Evolutionary conservation across 2,888 invertebrate species (phyloP).

Genomic region (Gymnocheta viridis): DNA sequence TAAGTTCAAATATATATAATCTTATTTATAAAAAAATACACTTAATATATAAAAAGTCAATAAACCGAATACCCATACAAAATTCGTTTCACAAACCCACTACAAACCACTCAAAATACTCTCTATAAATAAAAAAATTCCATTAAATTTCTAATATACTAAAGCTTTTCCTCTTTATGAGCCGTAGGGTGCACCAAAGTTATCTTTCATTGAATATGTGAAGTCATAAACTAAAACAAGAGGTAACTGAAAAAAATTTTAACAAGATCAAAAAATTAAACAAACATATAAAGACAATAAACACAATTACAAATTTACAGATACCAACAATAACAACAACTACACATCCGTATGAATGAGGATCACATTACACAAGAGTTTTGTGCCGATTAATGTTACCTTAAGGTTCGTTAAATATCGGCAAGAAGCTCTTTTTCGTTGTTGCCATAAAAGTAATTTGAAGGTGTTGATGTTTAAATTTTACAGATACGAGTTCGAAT

Average conservation of each 20-base stretch:
- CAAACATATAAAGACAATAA: not conserved
- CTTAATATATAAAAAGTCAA: no score
- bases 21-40: no score
- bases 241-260: slow-evolving; percentile 39
- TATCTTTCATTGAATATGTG: slow-evolving; percentile 79
- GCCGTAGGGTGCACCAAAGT: slow-evolving; percentile 72
- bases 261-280: slow-evolving; percentile 72
- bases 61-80: no score
- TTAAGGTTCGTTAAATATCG: not conserved
- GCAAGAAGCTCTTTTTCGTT: not conserved
- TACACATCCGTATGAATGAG: slow-evolving; percentile 20
- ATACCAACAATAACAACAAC: not conserved
- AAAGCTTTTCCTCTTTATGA: not conserved
- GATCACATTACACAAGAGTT: slow-evolving; percentile 62
- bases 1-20: no score
- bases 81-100: no score
- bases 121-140: not conserved
- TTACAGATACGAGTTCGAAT: slow-evolving; percentile 72
- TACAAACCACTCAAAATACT: no score
- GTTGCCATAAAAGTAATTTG: slow-evolving; percentile 75
- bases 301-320: not conserved
- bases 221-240: slow-evolving; percentile 74
- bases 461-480: slow-evolving; percentile 81
- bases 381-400: slow-evolving; percentile 58
- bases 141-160: not conserved